These are phyloP conservation scores for Cyrtodaria siliqua DNA, from an alignment of 2,888 invertebrate species.

Conservation along the genomic window DNA sequence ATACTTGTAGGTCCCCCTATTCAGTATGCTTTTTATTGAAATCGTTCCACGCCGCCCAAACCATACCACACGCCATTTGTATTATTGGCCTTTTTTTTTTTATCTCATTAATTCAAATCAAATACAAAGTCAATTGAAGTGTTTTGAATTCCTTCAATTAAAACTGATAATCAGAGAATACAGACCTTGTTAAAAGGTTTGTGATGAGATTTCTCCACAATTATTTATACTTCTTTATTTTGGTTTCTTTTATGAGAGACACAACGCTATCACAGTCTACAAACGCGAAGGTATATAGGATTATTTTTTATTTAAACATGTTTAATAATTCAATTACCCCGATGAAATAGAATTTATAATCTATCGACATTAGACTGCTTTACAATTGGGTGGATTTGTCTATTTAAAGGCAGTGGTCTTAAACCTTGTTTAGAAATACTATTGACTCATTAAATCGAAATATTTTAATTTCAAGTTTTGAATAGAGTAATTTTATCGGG, in stretches of 20 bases:
- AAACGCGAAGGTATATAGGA: not conserved
- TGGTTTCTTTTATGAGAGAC: not conserved
- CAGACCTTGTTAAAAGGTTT: not conserved
- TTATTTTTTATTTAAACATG: slow-evolving; percentile 21
- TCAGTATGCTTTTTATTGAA: too few species aligned
- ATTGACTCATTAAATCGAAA: slow-evolving; percentile 23
- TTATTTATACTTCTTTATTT: not conserved
- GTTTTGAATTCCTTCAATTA: slow-evolving; percentile 19
- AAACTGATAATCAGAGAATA: slow-evolving; percentile 5
- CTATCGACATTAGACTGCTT: slow-evolving; percentile 4
- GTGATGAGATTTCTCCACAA: not conserved
- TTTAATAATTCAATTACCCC: slow-evolving; percentile 29
- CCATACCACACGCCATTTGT: not conserved
- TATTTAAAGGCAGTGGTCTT: not conserved
- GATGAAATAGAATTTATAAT: slow-evolving; percentile 13
- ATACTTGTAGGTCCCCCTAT: too few species aligned
- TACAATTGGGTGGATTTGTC: not conserved
- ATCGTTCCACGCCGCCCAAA: too few species aligned
- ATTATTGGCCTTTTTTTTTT: slow-evolving; percentile 2
- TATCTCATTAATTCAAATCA: slow-evolving; percentile 21
- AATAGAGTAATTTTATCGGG: slow-evolving; percentile 38
- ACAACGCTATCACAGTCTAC: not conserved
- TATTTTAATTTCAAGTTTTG: slow-evolving; percentile 27
- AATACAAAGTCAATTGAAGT: slow-evolving; percentile 36
- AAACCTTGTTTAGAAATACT: slow-evolving; percentile 3